Percentiles rank a stretch among this genome's conserved stretches.
Conservation (phyloP, 2,797 vertebrate species). For the Enteromius argenteus region DNA sequence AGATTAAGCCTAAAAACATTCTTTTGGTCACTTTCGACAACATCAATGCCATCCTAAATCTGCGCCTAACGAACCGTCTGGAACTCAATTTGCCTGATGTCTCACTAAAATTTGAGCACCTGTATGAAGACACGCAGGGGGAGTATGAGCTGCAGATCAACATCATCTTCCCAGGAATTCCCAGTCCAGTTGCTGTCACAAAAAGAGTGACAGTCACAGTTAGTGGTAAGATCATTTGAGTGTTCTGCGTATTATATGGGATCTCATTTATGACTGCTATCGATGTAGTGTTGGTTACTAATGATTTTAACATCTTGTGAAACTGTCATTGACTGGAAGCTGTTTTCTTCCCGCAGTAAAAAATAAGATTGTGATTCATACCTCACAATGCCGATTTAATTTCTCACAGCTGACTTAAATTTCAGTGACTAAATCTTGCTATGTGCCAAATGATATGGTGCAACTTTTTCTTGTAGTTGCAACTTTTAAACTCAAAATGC, state of each 20-base stretch:
- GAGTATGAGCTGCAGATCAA: conserved; percentile 89
- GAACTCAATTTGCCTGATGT: conserved; percentile 81
- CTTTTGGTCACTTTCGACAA: conserved; percentile 86
- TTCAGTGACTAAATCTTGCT: neutral
- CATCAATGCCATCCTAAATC: conserved; percentile 71
- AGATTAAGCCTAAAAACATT: conserved; percentile 72
- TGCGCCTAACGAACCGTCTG: conserved; percentile 82
- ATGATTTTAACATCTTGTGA: neutral
- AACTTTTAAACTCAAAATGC: neutral
- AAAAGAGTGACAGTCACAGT: conserved; percentile 87
- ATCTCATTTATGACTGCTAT: neutral
- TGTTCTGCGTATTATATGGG: neutral
- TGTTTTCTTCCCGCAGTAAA: neutral
- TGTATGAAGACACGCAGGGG: conserved; percentile 84
- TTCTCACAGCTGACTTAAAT: neutral
- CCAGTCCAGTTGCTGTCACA: conserved; percentile 72
- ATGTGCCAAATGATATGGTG: neutral
- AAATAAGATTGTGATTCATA: neutral
- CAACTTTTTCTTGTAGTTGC: neutral
- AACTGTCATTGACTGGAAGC: neutral
- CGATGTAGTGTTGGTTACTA: neutral
- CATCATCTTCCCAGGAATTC: conserved; percentile 70
- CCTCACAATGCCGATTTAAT: neutral
- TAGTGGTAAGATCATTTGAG: conserved; percentile 82
- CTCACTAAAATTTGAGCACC: conserved; percentile 82